phyloP scores from a whole-genome alignment of 2,888 invertebrate genomes.

The Drosophila putrida region DNA sequence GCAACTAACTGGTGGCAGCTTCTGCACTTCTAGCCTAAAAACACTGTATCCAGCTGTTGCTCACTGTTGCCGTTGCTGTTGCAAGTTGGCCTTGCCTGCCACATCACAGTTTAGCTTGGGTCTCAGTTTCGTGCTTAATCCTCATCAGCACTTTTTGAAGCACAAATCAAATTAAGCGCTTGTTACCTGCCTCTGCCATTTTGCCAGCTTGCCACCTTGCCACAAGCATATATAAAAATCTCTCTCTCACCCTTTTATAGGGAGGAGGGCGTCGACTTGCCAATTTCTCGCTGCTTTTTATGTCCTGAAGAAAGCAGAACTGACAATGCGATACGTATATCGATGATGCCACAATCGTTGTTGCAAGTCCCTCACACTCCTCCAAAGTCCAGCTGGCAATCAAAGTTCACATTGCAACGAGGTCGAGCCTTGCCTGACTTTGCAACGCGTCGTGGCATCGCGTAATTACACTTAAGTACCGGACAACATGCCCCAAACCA shows the following conservation, averaged over 20 bases:
- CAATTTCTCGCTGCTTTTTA: slow-evolving; percentile 38
- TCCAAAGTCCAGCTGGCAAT: slow-evolving; percentile 11
- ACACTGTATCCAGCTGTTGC: slow-evolving; percentile 38
- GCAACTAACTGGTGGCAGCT: slow-evolving; percentile 35
- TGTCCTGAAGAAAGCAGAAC: slow-evolving; percentile 45
- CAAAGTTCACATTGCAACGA: slow-evolving; percentile 71
- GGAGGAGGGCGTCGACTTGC: slow-evolving; percentile 28
- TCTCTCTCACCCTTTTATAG: slow-evolving; percentile 46
- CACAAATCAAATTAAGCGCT: slow-evolving; percentile 74
- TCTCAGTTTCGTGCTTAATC: slow-evolving; percentile 61
- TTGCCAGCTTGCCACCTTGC: slow-evolving; percentile 27
- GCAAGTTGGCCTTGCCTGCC: slow-evolving; percentile 10
- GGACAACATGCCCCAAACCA: slow-evolving; percentile 54
- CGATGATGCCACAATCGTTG: slow-evolving; percentile 16
- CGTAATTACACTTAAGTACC: slow-evolving; percentile 78
- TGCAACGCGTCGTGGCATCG: slow-evolving; percentile 46
- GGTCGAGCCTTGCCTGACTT: slow-evolving; percentile 55
- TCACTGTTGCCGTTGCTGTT: slow-evolving; percentile 10
- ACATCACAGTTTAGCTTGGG: slow-evolving; percentile 4
- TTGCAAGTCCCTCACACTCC: neutral
- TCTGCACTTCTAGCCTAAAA: slow-evolving; percentile 54
- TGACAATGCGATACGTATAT: slow-evolving; percentile 6
- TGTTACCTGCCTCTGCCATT: slow-evolving; percentile 44
- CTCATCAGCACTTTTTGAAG: slow-evolving; percentile 60
- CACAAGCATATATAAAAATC: slow-evolving; percentile 61